Conservation (phyloP, 2,113 vertebrate genomes). For the Actenoides lindsayi region DNA sequence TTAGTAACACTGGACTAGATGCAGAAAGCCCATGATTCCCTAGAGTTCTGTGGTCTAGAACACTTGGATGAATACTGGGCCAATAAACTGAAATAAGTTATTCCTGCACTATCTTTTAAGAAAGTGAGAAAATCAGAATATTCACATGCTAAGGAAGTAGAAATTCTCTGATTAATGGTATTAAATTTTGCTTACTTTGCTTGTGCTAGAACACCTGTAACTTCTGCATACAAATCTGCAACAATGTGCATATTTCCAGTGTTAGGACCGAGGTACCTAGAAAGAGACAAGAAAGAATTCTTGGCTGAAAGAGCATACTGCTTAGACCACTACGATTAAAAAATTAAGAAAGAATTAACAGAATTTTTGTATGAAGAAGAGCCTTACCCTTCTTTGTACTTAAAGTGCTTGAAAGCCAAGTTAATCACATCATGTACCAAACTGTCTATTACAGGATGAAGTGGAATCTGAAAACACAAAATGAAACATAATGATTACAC, state of each 20-base stretch:
- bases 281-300: conserved; percentile 24
- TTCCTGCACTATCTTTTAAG: not conserved
- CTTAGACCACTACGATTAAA: not conserved
- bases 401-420: conserved; percentile 99
- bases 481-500: not conserved
- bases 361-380: not conserved
- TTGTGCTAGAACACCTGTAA: conserved; percentile 95
- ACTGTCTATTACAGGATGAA: conserved; percentile 95
- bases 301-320: not conserved
- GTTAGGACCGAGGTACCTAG: conserved; percentile 96
- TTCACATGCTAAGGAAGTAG: not conserved
- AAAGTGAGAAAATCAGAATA: not conserved
- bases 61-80: conserved; percentile 13
- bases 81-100: not conserved
- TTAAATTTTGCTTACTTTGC: conserved; percentile 87
- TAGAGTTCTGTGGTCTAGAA: not conserved
- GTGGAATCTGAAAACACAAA: conserved; percentile 86
- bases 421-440: conserved; percentile 98
- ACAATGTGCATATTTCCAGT: conserved; percentile 99
- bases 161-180: not conserved
- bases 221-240: conserved; percentile 97
- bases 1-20: not conserved
- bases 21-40: not conserved
- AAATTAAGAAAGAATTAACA: not conserved
- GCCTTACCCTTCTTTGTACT: conserved; percentile 97